Evolutionary conservation across 2,113 vertebrate species (phyloP).

Genomic region (Lathamus discolor): DNA sequence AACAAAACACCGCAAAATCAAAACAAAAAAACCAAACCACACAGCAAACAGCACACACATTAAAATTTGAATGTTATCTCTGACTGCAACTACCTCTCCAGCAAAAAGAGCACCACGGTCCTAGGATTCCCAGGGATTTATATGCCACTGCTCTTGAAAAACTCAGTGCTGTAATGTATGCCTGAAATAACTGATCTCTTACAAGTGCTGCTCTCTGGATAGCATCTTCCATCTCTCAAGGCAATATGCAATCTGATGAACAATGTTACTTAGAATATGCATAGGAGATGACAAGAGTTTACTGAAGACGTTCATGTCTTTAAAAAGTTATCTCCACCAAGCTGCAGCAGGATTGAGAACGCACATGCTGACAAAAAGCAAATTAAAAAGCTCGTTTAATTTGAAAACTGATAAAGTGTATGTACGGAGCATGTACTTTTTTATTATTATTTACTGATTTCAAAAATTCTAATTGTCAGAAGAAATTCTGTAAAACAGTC

Average conservation of each 20-base stretch:
- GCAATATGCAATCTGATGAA: not conserved
- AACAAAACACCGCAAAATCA: not conserved
- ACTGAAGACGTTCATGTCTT: not conserved
- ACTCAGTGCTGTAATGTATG: not conserved
- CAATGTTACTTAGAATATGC: not conserved
- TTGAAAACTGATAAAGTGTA: not conserved
- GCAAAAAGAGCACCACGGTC: not conserved
- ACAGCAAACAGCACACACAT: not conserved
- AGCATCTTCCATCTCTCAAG: slow-evolving; percentile 50
- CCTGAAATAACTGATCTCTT: slow-evolving; percentile 55
- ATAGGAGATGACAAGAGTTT: not conserved
- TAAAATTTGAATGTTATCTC: slow-evolving; percentile 45
- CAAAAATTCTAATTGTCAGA: not conserved
- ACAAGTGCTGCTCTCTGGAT: slow-evolving; percentile 41
- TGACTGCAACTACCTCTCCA: slow-evolving; percentile 27
- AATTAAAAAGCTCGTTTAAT: not conserved
- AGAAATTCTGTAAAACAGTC: not conserved
- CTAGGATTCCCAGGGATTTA: slow-evolving; percentile 36
- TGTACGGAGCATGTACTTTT: rapidly evolving
- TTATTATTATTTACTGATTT: not conserved
- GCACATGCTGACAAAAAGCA: not conserved
- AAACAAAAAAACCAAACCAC: not conserved
- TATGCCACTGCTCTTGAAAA: slow-evolving; percentile 39
- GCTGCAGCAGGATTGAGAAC: not conserved
- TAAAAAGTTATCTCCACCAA: not conserved